These are phyloP conservation scores for Pycnomerus fuliginosus DNA, from an alignment of 2,888 invertebrate genomes.

Conservation along the genomic window DNA sequence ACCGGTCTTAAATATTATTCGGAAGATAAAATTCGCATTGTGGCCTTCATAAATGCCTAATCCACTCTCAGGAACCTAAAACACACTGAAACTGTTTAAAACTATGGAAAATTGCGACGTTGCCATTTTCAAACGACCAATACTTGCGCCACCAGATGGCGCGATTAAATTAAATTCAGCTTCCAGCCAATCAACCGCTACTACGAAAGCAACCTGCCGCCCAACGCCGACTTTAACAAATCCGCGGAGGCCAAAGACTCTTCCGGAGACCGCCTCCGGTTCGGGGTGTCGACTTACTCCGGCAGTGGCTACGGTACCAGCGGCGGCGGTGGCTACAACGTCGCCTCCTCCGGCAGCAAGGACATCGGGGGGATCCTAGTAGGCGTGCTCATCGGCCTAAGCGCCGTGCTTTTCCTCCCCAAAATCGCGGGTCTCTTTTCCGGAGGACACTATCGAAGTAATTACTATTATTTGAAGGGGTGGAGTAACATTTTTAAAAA, in stretches of 20 bases:
- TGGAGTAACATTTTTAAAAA: too few species aligned
- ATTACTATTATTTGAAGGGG: too few species aligned
- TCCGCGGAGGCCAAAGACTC: conserved; percentile 37
- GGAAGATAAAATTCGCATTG: too few species aligned
- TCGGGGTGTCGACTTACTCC: conserved; percentile 57
- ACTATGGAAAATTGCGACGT: too few species aligned
- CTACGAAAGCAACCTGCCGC: conserved; percentile 43
- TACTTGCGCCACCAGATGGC: too few species aligned
- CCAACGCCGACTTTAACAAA: conserved; percentile 20
- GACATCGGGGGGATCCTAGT: conserved; percentile 80
- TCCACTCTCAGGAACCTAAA: too few species aligned
- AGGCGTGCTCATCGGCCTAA: conserved; percentile 78
- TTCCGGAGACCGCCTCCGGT: conserved; percentile 52
- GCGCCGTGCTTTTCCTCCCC: conserved; percentile 76
- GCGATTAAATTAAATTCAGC: conserved; percentile 7
- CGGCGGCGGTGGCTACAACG: conserved; percentile 58
- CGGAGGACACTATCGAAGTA: conserved; percentile 71
- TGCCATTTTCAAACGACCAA: too few species aligned
- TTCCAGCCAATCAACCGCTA: conserved; percentile 53
- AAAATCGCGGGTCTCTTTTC: conserved; percentile 74
- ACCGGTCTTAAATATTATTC: too few species aligned
- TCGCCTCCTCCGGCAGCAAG: conserved; percentile 75
- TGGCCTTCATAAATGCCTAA: too few species aligned
- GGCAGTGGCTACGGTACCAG: conserved; percentile 51
- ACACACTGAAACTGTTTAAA: too few species aligned